phyloP scores from a whole-genome alignment of 2,113 vertebrate species.

The Thunnus thynnus region DNA sequence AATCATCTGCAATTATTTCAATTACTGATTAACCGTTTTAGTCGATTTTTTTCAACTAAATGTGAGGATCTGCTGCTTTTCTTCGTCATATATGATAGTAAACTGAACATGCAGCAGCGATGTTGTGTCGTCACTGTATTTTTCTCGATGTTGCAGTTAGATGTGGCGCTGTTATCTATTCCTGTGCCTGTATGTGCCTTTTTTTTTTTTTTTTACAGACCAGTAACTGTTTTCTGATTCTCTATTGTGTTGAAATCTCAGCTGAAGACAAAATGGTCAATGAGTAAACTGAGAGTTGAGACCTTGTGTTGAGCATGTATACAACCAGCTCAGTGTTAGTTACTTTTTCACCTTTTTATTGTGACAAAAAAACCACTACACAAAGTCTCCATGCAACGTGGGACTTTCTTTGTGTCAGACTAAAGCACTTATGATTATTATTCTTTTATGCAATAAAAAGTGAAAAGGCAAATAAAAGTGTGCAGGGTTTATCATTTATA shows the following conservation, averaged over 20 bases:
- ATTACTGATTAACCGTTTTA: no score
- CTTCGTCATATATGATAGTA: no score
- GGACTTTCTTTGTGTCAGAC: not conserved
- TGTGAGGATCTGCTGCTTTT: no score
- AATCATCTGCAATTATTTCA: no score
- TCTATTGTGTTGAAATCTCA: not conserved
- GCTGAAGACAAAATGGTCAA: no score
- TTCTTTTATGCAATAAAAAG: slow-evolving; percentile 28
- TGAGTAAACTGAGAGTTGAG: no score
- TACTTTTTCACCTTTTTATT: slow-evolving; percentile 1
- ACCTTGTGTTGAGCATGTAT: not conserved
- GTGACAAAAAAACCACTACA: not conserved
- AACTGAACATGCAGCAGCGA: not conserved
- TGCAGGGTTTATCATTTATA: not conserved
- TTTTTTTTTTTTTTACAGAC: slow-evolving; percentile 34
- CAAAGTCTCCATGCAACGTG: not conserved
- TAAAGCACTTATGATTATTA: slow-evolving; percentile 22
- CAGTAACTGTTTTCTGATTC: not conserved
- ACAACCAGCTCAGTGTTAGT: not conserved
- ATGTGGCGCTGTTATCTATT: not conserved
- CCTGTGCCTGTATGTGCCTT: slow-evolving; percentile 51
- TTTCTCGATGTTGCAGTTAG: not conserved
- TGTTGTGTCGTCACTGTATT: not conserved
- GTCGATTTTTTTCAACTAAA: no score
- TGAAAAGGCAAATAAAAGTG: not conserved